Base-by-base conservation (phyloP, 1,140 invertebrate species). In the Camponotus vicinus region DNA sequence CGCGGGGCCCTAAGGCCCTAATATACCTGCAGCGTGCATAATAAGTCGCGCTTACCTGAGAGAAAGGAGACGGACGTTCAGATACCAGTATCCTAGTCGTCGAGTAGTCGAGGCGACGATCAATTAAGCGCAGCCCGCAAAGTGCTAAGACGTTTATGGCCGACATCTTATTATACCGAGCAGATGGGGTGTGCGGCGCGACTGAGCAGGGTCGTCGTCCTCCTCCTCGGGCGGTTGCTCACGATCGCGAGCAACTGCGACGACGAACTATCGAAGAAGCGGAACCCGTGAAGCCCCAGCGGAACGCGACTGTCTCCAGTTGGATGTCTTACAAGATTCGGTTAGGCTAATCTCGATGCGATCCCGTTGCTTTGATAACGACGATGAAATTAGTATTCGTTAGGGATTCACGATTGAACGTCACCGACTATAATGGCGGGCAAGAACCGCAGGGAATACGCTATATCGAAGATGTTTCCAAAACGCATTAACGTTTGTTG, bases 121-220 rank as follows among this genome's bases (percentile, higher is more conserved):
- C 91, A 92, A 92, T 92, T 92, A 92, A 92, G 91, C 90, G 92
- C 90, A 92, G 86, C 92, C 92, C 86, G 90, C 89, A 91, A 92
- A 92, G 92, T 92, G 92, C 91, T 92, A 92, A 92, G 92, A 92
- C 92, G 90, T 92, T 92, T 92, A 92, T 92, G 92, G 90, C 88
- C 89, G 91, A 92, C 91, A 91, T 92, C 91, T 92, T 92, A 92
- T 92, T 92, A 92, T 91, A 91, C 89, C 49, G 63, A 57, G 82
- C 82, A 45, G 76, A 78, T 57, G 21, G 88, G 82, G 76, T 85
- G 67, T 70, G 49, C 70, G 66, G 32, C 67, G 66, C 52, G 83
- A 70, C 66, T 64, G 34, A 82, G 59, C 27, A 64, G 89, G 90
- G 86, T 91, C 90, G 88, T 90, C 82, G 90, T 82, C 90, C 90